Base-by-base conservation (phyloP, 1,140 invertebrate genomes). In the Trinorchestia longiramus region DNA sequence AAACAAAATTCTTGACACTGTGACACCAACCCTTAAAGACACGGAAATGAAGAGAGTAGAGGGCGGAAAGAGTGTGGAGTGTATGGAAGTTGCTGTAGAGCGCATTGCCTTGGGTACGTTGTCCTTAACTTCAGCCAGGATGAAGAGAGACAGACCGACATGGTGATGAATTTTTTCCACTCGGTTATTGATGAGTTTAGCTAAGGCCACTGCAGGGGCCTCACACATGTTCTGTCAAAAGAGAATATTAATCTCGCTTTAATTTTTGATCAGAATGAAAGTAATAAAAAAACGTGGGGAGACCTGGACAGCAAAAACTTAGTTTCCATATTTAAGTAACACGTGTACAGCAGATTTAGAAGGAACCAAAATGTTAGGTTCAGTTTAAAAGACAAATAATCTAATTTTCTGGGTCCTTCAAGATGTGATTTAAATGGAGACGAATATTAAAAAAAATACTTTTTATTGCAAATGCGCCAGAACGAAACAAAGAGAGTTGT, bases 91-190 rank as follows among this genome's bases (percentile, higher is more conserved):
- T 57, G 95, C 96, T 96, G 96, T 62, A 95, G 95, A 96, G 95
- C 96, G n/a, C 90, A 96, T 92, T 0, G 96, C 96, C 87, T 91
- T 96, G 44, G 96, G 96, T 19, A 96, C 96, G 91, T 96, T 96
- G 95, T 96, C 96, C 6, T 96, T 77, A 36, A 96, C 96, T 53
- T 96, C 96, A 43, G 96, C 96, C 90, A 96, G 53, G 62, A 96
- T 95, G 96, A 96, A 96, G 95, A 96, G 95, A 40, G 96, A 96
- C n/a, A 96, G 96, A 94, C 96, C 96, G 53, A 96, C 95, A 96
- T 96, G 95, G 47, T 96, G 96, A 42, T 96, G 96, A 95, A 96
- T 95, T 43, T 87, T 95, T 44, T 96, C 91, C 36, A 87, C 95
- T 6, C 96, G 95, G 36, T 94, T 43, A 47, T 96, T 96, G 96